phyloP scores from a whole-genome alignment of 2,888 invertebrate species.

The Euspilapteryx auroguttella region DNA sequence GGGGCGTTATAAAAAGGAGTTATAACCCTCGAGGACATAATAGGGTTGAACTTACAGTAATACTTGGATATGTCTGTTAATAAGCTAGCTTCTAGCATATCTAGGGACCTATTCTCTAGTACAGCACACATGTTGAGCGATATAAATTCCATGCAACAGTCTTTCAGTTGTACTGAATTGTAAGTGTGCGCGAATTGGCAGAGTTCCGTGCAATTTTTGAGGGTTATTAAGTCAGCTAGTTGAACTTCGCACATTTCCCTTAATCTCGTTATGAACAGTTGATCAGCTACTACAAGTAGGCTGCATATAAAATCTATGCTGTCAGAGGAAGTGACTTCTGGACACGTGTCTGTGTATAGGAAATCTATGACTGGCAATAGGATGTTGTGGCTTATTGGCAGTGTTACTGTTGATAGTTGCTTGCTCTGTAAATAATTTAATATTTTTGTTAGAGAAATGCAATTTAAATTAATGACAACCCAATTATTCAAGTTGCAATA shows the following conservation, averaged over 20 bases:
- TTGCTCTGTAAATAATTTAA: constrained; percentile 58
- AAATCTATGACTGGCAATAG: constrained; percentile 72
- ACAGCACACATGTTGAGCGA: constrained; percentile 73
- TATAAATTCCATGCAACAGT: constrained; percentile 76
- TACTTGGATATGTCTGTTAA: constrained; percentile 67
- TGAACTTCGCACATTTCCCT: constrained; percentile 73
- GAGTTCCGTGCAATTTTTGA: constrained; percentile 77
- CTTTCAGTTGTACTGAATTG: constrained; percentile 73
- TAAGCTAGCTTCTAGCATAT: constrained; percentile 62
- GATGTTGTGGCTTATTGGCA: constrained; percentile 64
- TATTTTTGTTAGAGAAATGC: no score
- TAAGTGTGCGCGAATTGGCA: constrained; percentile 76
- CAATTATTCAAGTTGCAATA: constrained; percentile 5
- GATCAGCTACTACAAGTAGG: constrained; percentile 78
- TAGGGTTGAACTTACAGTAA: constrained; percentile 65
- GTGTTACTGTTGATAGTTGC: constrained; percentile 42
- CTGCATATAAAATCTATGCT: constrained; percentile 74
- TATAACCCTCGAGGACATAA: constrained; percentile 66
- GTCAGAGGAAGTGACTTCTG: constrained; percentile 58
- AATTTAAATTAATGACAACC: constrained; percentile 1
- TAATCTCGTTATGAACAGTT: constrained; percentile 71
- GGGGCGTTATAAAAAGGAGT: constrained; percentile 69
- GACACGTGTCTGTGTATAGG: constrained; percentile 71
- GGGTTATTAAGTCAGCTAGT: constrained; percentile 65
- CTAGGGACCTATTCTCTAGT: constrained; percentile 68